Conservation (phyloP, 2,888 invertebrate species). For the Drosophila atroscutellata region DNA sequence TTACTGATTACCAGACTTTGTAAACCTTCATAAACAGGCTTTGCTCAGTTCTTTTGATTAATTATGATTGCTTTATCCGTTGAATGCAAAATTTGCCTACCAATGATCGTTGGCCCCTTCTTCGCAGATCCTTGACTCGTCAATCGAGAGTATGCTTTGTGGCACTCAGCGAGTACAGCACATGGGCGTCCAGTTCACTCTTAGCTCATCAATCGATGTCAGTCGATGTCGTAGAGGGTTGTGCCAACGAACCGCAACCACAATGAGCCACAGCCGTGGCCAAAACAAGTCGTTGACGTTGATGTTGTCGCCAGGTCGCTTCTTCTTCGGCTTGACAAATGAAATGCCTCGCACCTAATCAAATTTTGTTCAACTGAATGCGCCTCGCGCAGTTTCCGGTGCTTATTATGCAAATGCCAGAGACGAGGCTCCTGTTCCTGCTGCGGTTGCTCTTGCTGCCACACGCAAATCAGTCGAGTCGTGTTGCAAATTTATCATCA, state of each 20-base stretch:
- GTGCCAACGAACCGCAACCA: slow-evolving; percentile 36
- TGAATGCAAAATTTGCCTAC: slow-evolving; percentile 29
- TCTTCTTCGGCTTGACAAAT: slow-evolving; percentile 60
- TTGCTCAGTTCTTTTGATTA: slow-evolving; percentile 2
- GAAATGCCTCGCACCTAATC: slow-evolving; percentile 76
- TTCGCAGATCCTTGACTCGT: slow-evolving; percentile 18
- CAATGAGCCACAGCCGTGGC: slow-evolving; percentile 41
- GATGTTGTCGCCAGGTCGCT: slow-evolving; percentile 46
- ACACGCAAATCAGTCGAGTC: slow-evolving; percentile 57
- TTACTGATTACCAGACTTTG: not conserved
- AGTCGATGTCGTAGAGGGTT: slow-evolving; percentile 40
- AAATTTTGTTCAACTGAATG: slow-evolving; percentile 74
- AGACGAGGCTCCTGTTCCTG: slow-evolving; percentile 38
- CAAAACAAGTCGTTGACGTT: slow-evolving; percentile 31
- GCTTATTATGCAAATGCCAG: slow-evolving; percentile 72
- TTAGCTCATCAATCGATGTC: slow-evolving; percentile 70
- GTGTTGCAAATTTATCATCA: slow-evolving; percentile 79
- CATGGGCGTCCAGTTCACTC: slow-evolving; percentile 48
- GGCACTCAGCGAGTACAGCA: slow-evolving; percentile 49
- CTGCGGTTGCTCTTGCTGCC: slow-evolving; percentile 17
- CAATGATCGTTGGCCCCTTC: slow-evolving; percentile 27
- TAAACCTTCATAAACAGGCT: not conserved
- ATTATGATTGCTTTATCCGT: slow-evolving; percentile 10
- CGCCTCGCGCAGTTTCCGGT: slow-evolving; percentile 62
- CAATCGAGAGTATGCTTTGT: slow-evolving; percentile 51